phyloP scores from a whole-genome alignment of 2,113 vertebrate species.

The Proterorhinus semilunaris region DNA sequence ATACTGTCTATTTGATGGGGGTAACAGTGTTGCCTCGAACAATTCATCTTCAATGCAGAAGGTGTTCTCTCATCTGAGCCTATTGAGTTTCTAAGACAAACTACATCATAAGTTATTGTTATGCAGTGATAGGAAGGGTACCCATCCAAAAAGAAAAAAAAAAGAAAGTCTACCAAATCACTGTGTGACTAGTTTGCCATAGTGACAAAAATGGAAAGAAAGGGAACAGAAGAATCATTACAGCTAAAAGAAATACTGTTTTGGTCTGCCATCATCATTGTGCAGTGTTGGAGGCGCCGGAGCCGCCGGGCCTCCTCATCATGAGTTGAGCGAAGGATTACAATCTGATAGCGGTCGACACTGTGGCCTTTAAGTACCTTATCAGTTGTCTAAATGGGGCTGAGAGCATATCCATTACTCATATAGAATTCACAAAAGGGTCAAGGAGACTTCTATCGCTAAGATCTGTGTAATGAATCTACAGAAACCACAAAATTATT shows the following conservation, averaged over 20 bases:
- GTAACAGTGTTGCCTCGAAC: too few species aligned
- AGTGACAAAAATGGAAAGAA: too few species aligned
- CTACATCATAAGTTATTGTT: too few species aligned
- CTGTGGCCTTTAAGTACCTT: slow-evolving; percentile 54
- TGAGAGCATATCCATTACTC: slow-evolving; percentile 56
- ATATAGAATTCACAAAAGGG: slow-evolving; percentile 41
- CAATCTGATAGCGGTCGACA: slow-evolving; percentile 56
- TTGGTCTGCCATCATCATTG: slow-evolving; percentile 17
- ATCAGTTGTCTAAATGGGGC: slow-evolving; percentile 59
- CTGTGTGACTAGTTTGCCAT: too few species aligned
- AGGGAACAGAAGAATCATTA: neutral
- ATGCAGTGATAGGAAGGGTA: too few species aligned
- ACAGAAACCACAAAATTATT: slow-evolving; percentile 26
- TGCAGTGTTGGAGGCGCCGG: slow-evolving; percentile 10
- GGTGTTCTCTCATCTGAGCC: too few species aligned
- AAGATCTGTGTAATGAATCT: slow-evolving; percentile 45
- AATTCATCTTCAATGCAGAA: too few species aligned
- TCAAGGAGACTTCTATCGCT: slow-evolving; percentile 49
- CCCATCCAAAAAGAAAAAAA: too few species aligned
- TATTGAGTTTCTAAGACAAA: too few species aligned
- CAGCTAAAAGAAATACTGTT: neutral
- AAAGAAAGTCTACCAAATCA: too few species aligned
- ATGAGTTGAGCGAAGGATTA: slow-evolving; percentile 44
- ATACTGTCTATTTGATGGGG: too few species aligned
- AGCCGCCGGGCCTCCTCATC: slow-evolving; percentile 27